Base-by-base conservation (phyloP, 2,888 invertebrate genomes). In the Lasioglossum leucozonium region DNA sequence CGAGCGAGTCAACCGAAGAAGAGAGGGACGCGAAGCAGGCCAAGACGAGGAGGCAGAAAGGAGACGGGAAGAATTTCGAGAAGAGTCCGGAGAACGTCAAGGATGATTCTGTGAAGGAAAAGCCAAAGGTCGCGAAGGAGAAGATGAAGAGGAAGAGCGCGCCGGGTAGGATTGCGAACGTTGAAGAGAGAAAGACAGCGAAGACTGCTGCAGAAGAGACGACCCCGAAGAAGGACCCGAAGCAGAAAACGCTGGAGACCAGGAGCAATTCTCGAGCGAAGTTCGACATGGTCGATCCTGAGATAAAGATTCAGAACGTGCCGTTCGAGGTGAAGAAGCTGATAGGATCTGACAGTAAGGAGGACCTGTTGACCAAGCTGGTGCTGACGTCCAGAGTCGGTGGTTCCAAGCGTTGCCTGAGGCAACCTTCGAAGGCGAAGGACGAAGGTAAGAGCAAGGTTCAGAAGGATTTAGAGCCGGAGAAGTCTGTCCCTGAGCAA, bases 281-380 rank as follows among this genome's bases (percentile, higher is more conserved):
- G 65, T 72, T 85, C 58, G 89, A 91, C 4, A 88, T 84, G 13
- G 75, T 87, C 18, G 89, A 90, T 4, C 80, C 86, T 37, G 77
- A 86, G 8, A 85, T 91, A 1, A 89, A 89, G 44, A 78, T 91
- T 0, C 85, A 81, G 16, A 82, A 84, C 16, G 87, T 92, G 1
- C 89, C 91, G 2, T 88, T 89, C 34, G 93, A 92, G 72, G 92
- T 92, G 26, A 91, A 91, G 74, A 93, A 91, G 74, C 81, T 93
- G 0, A 82, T 93, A n/a, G 91, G 86, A 0, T 76, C 88, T 0
- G 81, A 71, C 26, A 85, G 78, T 16, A 89, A 89, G 40, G 91
- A 92, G 0, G 91, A 92, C 77, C 55, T 92, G 37, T 65, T 91
- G 42, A 84, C 81, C 2, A 91, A 88, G 37, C 73, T 92, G 55